These are phyloP conservation scores for Melieria omissa DNA, from an alignment of 2,888 invertebrate species.

Conservation along the genomic window DNA sequence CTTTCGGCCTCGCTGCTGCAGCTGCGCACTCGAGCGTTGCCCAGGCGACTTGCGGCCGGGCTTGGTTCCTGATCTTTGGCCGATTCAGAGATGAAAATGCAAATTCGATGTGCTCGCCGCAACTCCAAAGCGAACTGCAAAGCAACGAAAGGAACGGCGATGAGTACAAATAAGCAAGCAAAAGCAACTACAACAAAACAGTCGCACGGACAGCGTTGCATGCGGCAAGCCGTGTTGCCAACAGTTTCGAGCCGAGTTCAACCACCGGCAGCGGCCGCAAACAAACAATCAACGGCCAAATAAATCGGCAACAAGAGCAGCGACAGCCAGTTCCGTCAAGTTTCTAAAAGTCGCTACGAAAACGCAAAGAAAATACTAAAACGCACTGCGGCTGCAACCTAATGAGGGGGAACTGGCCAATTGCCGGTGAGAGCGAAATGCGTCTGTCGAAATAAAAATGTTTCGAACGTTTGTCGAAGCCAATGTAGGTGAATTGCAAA, in stretches of 20 bases:
- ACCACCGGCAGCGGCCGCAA: background rate
- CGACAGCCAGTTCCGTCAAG: too few species aligned
- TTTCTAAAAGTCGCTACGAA: too few species aligned
- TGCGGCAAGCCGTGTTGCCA: background rate
- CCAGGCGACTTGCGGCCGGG: constrained; percentile 37
- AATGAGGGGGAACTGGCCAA: too few species aligned
- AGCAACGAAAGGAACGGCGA: background rate
- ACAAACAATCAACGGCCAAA: background rate
- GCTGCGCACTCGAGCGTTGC: constrained; percentile 50
- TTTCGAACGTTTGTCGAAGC: too few species aligned
- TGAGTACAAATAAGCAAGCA: background rate
- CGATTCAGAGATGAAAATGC: constrained; percentile 57
- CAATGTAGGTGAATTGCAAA: too few species aligned
- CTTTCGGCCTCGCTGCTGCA: constrained; percentile 32
- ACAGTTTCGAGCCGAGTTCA: background rate
- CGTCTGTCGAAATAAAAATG: too few species aligned
- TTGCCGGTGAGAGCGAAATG: too few species aligned
- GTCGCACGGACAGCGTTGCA: background rate
- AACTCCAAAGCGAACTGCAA: too few species aligned
- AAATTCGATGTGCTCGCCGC: constrained; percentile 47
- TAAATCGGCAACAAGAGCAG: background rate
- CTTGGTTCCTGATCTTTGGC: constrained; percentile 14
- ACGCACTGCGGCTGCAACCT: too few species aligned
- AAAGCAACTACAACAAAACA: background rate
- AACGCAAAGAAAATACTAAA: too few species aligned